These are phyloP conservation scores for Bostrychus sinensis DNA, from an alignment of 2,113 vertebrate genomes.

Conservation along the genomic window DNA sequence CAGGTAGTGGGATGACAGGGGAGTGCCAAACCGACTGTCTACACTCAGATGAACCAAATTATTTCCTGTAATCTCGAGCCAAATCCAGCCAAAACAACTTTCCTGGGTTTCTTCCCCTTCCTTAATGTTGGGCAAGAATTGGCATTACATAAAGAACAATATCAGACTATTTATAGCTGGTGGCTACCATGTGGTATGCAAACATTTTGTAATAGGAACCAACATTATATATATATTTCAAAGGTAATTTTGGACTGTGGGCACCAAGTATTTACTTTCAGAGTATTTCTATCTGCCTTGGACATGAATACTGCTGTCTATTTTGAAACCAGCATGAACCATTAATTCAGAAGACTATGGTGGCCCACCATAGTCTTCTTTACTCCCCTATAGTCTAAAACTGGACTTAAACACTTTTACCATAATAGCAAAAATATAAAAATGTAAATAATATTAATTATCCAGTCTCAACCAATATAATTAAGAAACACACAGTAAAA, in stretches of 20 bases:
- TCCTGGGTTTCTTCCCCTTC: background rate
- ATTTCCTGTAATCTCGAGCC: slow-evolving; percentile 26
- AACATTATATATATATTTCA: slow-evolving; percentile 9
- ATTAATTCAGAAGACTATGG: no score
- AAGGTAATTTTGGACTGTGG: slow-evolving; percentile 10
- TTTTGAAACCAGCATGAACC: no score
- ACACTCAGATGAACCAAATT: slow-evolving; percentile 28
- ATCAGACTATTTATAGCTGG: background rate
- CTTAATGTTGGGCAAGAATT: background rate
- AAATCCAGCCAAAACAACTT: slow-evolving; percentile 9
- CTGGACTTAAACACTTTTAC: no score
- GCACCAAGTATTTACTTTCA: slow-evolving; percentile 5
- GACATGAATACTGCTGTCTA: slow-evolving; percentile 39
- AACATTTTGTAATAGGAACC: background rate
- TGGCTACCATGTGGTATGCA: background rate
- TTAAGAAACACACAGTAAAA: no score
- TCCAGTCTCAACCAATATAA: no score
- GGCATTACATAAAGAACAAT: slow-evolving; percentile 15
- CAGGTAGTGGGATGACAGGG: slow-evolving; percentile 34
- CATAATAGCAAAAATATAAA: no score
- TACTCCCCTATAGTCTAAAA: background rate
- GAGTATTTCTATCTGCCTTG: slow-evolving; percentile 45
- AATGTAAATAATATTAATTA: no score
- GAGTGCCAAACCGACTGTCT: slow-evolving; percentile 39
- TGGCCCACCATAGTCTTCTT: background rate